phyloP scores from a whole-genome alignment of 2,113 vertebrate species.

The Phrynosoma platyrhinos region DNA sequence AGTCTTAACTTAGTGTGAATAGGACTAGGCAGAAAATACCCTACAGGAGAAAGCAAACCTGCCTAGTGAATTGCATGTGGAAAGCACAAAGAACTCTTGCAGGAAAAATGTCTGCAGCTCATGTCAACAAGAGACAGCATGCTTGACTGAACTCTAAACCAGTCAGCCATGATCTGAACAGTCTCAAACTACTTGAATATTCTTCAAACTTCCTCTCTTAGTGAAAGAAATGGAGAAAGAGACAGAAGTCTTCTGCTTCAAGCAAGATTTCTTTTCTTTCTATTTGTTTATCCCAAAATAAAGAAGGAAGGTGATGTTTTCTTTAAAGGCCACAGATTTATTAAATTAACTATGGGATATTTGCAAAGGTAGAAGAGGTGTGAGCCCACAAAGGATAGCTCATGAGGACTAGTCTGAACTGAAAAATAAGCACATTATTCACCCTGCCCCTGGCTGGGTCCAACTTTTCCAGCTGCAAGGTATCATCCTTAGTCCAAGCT shows the following conservation, averaged over 20 bases:
- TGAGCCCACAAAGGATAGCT: neutral
- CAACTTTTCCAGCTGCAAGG: too few species aligned
- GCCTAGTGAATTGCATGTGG: neutral
- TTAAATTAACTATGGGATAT: neutral
- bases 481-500: too few species aligned
- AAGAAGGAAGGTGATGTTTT: neutral
- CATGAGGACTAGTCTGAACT: neutral
- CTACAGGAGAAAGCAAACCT: neutral
- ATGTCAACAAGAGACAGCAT: neutral
- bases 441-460: too few species aligned
- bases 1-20: conserved; percentile 12
- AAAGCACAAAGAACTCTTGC: conserved; percentile 41
- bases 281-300: neutral
- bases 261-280: neutral
- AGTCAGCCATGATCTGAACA: conserved; percentile 6
- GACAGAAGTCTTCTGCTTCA: neutral
- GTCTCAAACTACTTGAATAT: neutral
- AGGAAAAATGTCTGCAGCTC: conserved; percentile 17
- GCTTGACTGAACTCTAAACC: neutral
- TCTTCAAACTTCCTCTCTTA: conserved; percentile 12
- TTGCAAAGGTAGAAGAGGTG: neutral
- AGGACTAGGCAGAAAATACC: neutral
- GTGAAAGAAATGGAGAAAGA: conserved; percentile 19
- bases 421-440: neutral
- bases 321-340: neutral